Evolutionary conservation across 2,113 vertebrate species (phyloP).

Genomic region (Eurypyga helias): DNA sequence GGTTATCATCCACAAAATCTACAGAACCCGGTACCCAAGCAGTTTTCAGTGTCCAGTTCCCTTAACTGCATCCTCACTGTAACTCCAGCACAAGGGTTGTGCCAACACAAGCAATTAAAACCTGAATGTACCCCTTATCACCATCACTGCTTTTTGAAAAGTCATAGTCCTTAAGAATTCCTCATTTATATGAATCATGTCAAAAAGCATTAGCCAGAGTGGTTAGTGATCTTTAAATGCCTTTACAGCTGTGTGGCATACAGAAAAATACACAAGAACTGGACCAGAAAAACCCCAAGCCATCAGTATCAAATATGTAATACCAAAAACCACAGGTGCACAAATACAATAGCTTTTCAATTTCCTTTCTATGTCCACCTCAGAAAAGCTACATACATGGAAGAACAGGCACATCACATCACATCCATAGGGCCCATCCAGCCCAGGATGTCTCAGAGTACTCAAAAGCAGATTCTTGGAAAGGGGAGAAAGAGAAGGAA

Average conservation of each 20-base stretch:
- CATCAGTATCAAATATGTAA: not conserved
- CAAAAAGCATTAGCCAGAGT: not conserved
- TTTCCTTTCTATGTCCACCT: not conserved
- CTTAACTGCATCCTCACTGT: not conserved
- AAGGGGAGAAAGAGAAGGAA: not conserved
- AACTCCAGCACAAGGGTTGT: not conserved
- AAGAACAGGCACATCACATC: not conserved
- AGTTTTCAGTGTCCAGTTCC: not conserved
- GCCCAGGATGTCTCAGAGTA: not conserved
- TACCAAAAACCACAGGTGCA: not conserved
- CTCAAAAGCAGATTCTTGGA: not conserved
- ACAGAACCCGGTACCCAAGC: fast-evolving
- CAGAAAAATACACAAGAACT: not conserved
- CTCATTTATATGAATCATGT: not conserved
- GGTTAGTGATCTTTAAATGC: not conserved
- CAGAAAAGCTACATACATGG: not conserved
- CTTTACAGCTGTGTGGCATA: not conserved
- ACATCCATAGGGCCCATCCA: not conserved
- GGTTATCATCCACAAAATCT: not conserved
- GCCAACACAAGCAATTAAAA: not conserved
- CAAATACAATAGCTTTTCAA: not conserved
- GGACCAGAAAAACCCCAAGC: not conserved
- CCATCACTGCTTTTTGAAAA: not conserved
- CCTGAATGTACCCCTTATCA: not conserved
- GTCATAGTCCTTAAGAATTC: not conserved